Conservation (phyloP, 2,797 vertebrate species). For the Limnodromus scolopaceus region DNA sequence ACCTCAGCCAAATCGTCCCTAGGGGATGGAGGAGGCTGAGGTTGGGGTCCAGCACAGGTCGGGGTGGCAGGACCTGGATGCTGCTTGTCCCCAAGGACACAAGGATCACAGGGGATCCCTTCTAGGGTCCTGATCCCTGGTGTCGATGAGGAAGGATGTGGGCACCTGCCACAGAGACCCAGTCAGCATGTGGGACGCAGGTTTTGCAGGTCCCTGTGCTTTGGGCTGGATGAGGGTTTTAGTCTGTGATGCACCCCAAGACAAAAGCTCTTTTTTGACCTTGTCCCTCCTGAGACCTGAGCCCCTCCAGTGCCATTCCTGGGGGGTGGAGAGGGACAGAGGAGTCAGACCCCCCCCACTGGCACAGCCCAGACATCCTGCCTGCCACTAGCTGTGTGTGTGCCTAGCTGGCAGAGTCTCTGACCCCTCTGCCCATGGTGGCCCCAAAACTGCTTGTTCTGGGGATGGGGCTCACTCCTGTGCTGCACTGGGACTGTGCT, state of each 20-base stretch:
- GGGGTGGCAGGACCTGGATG: background rate
- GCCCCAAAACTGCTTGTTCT: background rate
- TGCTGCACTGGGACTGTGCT: background rate
- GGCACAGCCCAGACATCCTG: rapidly evolving
- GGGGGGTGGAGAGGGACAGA: background rate
- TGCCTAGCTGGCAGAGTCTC: no score
- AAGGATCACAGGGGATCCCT: background rate
- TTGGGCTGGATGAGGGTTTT: background rate
- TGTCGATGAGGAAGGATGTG: background rate
- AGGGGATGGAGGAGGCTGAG: background rate
- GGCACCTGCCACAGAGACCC: background rate
- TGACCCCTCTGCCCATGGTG: no score
- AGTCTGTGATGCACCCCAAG: background rate
- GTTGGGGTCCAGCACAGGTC: background rate
- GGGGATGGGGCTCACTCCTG: background rate
- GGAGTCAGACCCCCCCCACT: background rate
- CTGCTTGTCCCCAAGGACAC: background rate
- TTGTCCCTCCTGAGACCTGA: rapidly evolving
- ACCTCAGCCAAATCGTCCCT: background rate
- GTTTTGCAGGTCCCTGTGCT: background rate
- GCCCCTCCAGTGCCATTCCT: background rate
- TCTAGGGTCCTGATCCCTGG: background rate
- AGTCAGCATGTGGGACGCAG: background rate
- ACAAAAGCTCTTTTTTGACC: background rate
- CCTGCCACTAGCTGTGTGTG: background rate